These are phyloP conservation scores for Neomicropteryx cornuta DNA, from an alignment of 1,140 invertebrate species.

Conservation along the genomic window DNA sequence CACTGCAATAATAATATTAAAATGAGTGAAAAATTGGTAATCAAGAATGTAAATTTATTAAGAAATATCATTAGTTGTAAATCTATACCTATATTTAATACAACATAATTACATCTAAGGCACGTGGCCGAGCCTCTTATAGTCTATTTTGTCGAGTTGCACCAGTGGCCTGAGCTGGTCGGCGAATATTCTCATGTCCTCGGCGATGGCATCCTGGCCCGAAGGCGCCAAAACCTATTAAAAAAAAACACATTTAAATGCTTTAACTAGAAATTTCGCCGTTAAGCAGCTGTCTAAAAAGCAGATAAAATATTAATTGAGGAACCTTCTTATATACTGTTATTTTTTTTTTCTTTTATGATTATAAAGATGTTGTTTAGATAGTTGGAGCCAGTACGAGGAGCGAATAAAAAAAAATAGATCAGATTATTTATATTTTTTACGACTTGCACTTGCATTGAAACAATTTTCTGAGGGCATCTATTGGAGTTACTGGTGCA, in stretches of 20 bases:
- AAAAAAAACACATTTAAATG: neutral
- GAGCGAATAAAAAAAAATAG: too few species aligned
- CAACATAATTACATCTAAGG: constrained; percentile 18
- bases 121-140: constrained; percentile 60
- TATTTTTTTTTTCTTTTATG: too few species aligned
- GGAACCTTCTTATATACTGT: too few species aligned
- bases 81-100: neutral
- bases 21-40: neutral
- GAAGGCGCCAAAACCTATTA: constrained; percentile 71
- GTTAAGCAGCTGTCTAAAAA: too few species aligned
- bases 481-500: too few species aligned
- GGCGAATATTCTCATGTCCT: constrained; percentile 92
- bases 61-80: neutral
- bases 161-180: constrained; percentile 89
- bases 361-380: too few species aligned
- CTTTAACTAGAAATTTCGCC: too few species aligned
- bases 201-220: constrained; percentile 88
- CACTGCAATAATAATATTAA: neutral
- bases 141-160: constrained; percentile 84
- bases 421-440: too few species aligned
- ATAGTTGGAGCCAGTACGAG: too few species aligned
- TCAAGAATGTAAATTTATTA: neutral
- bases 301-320: too few species aligned
- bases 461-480: too few species aligned
- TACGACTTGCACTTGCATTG: too few species aligned